phyloP scores from a whole-genome alignment of 1,140 invertebrate species.

The Oryzaephilus surinamensis region DNA sequence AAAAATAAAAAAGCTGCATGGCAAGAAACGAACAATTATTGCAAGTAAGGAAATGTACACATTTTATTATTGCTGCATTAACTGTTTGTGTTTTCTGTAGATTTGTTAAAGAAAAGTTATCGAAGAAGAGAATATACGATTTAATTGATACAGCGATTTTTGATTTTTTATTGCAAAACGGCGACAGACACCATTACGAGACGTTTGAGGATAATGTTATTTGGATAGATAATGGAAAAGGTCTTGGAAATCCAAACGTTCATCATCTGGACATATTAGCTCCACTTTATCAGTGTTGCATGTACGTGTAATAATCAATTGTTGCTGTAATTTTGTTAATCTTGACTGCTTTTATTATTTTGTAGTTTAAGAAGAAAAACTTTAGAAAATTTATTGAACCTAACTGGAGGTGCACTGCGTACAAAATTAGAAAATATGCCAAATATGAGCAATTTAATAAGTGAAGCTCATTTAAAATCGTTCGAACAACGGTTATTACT shows the following conservation, averaged over 20 bases:
- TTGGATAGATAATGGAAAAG: conserved; percentile 90
- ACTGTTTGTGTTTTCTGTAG: conserved; percentile 34
- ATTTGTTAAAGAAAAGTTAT: conserved; percentile 40
- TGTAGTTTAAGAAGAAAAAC: conserved; percentile 56
- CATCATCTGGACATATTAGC: conserved; percentile 81
- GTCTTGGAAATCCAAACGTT: conserved; percentile 72
- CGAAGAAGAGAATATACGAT: no score
- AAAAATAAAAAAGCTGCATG: conserved; percentile 62
- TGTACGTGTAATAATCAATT: conserved; percentile 47
- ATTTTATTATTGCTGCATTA: no score
- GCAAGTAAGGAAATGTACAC: conserved; percentile 55
- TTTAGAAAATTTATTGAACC: conserved; percentile 55
- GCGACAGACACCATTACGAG: conserved; percentile 89
- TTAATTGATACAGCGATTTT: conserved; percentile 81
- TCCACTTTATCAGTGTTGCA: conserved; percentile 82
- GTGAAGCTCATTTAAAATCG: conserved; percentile 61
- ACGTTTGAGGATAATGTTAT: conserved; percentile 64
- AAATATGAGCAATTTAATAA: conserved; percentile 52
- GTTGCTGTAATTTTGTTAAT: conserved; percentile 2
- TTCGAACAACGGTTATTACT: conserved; percentile 67
- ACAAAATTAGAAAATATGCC: conserved; percentile 41
- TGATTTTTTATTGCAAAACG: conserved; percentile 91
- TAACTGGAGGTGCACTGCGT: conserved; percentile 55
- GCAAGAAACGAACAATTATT: conserved; percentile 70
- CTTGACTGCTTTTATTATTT: conserved; percentile 17